These are phyloP conservation scores for Pseudorectes ferrugineus DNA, from an alignment of 2,113 vertebrate genomes.

Conservation along the genomic window DNA sequence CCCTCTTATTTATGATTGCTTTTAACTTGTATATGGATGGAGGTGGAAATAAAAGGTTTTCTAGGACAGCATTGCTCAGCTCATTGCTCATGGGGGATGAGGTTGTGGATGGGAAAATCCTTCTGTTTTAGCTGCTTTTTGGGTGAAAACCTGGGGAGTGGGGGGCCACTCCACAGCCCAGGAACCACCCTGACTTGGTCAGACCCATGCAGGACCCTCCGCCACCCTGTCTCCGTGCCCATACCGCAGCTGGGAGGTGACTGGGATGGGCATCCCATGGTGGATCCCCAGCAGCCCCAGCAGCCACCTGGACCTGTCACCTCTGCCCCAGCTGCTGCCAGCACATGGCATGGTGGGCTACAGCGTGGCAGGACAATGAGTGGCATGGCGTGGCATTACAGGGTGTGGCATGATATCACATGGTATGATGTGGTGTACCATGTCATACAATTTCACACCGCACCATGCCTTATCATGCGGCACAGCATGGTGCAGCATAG, in stretches of 20 bases:
- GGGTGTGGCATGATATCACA: no score
- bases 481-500: background rate
- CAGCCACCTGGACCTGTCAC: background rate
- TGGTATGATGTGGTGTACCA: no score
- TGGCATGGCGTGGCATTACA: accelerated
- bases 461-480: no score
- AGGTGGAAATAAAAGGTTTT: slow-evolving; percentile 6
- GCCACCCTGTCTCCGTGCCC: background rate
- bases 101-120: background rate
- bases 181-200: background rate
- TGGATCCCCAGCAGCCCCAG: accelerated
- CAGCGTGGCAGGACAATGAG: accelerated
- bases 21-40: background rate
- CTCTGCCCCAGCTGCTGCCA: background rate
- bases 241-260: background rate
- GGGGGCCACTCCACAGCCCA: background rate
- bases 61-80: background rate
- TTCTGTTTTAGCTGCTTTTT: background rate
- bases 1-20: background rate
- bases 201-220: background rate
- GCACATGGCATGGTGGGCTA: background rate
- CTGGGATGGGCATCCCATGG: background rate
- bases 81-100: background rate
- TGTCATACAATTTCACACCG: background rate
- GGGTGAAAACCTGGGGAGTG: background rate